Evolutionary conservation across 2,888 invertebrate genomes (phyloP), one percentile per base, ranked within the genome.

Genomic region (Himalopsyche kuldschensis): DNA sequence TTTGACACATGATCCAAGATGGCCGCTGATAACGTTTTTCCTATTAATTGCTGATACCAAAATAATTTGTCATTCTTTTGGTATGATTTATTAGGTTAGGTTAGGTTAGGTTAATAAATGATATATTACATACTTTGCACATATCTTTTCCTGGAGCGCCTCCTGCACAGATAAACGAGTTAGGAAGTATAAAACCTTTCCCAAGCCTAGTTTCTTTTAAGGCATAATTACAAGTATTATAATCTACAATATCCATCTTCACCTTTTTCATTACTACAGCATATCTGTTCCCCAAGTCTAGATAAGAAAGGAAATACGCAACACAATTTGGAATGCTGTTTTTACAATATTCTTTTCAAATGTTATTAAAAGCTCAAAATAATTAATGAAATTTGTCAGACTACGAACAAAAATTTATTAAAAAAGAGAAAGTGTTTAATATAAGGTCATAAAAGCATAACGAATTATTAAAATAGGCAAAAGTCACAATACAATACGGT

Each of bases 161-260:
- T 0, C 96, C 96, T 0, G 96, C 97, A 88, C 97, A 97, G 4
- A 95, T 92, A 88, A 97, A 96, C 85, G 95, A 94, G n/a, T 24
- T 46, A 88, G 96, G 94, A 69, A 97, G 90, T 1, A 89, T 90
- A 89, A 96, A 97, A 81, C 90, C 89, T 4, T 88, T 87, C 0
- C 96, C 95, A 0, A 97, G 91, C 0, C 96, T 89, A 0, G 97
- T 96, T 31, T 88, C 89, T 86, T 93, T 91, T 69, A 97, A 90
- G 79, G 92, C 89, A 0, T 87, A 85, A 88, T 95, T 92, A 88
- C 97, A 98, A 11, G 88, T 88, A 0, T 87, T 87, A 87, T 91
- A 90, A 0, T 91, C 90, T 0, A 97, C 94, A 86, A 95, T 93
- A 27, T 96, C 94, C 11, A 95, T 87, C 35, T 94, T 93, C 4